phyloP scores from a whole-genome alignment of 2,797 vertebrate species.

The Coregonus suidteri region DNA sequence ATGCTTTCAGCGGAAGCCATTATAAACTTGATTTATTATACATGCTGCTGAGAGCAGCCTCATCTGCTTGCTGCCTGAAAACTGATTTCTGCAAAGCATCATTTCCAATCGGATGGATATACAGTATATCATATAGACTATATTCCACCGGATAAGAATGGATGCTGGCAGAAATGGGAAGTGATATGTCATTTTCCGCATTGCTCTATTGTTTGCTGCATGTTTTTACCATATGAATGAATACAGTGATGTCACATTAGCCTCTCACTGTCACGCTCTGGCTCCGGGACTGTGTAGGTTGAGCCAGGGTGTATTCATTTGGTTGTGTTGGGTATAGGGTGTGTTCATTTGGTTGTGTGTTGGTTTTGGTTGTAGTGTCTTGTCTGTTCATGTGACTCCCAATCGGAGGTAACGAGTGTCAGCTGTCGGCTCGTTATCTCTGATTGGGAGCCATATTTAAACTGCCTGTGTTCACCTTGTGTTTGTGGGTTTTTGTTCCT shows the following conservation, averaged over 20 bases:
- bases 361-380: too few relatives aligned
- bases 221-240: constrained; percentile 13
- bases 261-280: too few relatives aligned
- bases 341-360: too few relatives aligned
- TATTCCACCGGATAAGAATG: constrained; percentile 40
- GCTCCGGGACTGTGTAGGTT: too few relatives aligned
- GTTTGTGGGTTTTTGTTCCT: too few relatives aligned
- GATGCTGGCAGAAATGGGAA: constrained; percentile 54
- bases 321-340: too few relatives aligned
- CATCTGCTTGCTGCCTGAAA: constrained; percentile 61
- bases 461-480: too few relatives aligned
- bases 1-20: constrained; percentile 56
- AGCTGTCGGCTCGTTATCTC: too few relatives aligned
- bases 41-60: constrained; percentile 50
- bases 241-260: not conserved
- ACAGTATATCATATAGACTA: constrained; percentile 49
- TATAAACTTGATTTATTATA: constrained; percentile 64
- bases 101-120: constrained; percentile 65
- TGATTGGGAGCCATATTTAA: too few relatives aligned
- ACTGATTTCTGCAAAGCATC: constrained; percentile 61
- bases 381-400: too few relatives aligned
- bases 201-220: constrained; percentile 49
- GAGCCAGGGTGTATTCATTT: too few relatives aligned
- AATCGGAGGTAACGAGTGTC: too few relatives aligned
- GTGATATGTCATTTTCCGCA: constrained; percentile 60